phyloP scores from a whole-genome alignment of 1,140 invertebrate species.

The Meloidogyne hapla region DNA sequence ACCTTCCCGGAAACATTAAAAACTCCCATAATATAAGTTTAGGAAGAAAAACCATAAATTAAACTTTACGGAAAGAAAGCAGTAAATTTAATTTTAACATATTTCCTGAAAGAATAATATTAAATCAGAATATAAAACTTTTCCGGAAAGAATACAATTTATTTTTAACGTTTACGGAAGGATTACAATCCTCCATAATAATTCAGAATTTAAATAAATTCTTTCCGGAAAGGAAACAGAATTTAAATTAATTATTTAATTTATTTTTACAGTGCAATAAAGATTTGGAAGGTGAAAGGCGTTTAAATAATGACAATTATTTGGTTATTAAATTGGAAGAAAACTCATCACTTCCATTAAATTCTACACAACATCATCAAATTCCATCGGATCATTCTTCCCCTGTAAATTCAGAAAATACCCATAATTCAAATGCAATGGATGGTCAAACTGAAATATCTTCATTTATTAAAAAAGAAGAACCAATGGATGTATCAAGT shows the following conservation, averaged over 20 bases:
- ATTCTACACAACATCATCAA: background rate
- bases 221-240: background rate
- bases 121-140: constrained; percentile 7
- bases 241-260: background rate
- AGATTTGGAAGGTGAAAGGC: constrained; percentile 41
- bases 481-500: constrained; percentile 14
- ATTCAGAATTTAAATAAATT: background rate
- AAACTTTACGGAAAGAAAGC: too few relatives aligned
- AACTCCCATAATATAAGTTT: too few relatives aligned
- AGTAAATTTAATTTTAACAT: too few relatives aligned
- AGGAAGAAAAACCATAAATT: too few relatives aligned
- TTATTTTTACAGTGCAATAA: constrained; percentile 33
- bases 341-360: background rate
- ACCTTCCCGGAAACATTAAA: too few relatives aligned
- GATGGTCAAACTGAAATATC: background rate
- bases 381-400: background rate
- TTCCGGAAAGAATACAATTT: too few relatives aligned
- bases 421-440: background rate
- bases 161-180: background rate
- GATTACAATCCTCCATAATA: background rate
- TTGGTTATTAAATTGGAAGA: constrained; percentile 46
- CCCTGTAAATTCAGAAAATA: background rate
- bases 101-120: background rate
- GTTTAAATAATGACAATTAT: constrained; percentile 45
- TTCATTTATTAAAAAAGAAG: constrained; percentile 14